Evolutionary conservation across 2,888 invertebrate genomes (phyloP).

Genomic region (Latrodectus hesperus): DNA sequence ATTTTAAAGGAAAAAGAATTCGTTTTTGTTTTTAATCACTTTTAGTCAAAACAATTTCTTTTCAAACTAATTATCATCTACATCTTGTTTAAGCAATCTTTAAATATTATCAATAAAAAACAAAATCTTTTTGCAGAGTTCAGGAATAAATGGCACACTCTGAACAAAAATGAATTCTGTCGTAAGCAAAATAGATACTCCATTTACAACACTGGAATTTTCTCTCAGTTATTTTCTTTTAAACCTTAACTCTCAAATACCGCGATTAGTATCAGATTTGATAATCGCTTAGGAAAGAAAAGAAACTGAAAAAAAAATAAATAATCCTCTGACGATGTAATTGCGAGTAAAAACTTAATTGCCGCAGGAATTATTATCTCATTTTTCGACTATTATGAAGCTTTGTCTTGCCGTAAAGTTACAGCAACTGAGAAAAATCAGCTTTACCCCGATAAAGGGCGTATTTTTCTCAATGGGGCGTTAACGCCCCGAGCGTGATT

Average conservation of each 20-base stretch:
- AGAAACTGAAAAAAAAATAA: background rate
- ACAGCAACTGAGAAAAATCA: background rate
- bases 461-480: background rate
- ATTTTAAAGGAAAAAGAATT: no score
- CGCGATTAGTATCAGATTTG: background rate
- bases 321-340: background rate
- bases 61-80: no score
- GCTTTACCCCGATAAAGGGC: background rate
- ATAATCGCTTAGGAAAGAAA: background rate
- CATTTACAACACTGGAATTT: no score
- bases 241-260: background rate
- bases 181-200: no score
- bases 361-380: background rate
- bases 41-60: no score
- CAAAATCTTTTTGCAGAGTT: no score
- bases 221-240: no score
- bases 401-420: background rate
- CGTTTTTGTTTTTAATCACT: no score
- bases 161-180: no score
- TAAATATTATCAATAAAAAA: no score
- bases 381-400: background rate
- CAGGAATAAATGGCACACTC: no score
- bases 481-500: constrained; percentile 49
- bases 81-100: no score
- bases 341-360: constrained; percentile 2